Evolutionary conservation across 37 sponge, comb jelly and placozoan species (phyloP).

Genomic region (Halichondria panicea): DNA sequence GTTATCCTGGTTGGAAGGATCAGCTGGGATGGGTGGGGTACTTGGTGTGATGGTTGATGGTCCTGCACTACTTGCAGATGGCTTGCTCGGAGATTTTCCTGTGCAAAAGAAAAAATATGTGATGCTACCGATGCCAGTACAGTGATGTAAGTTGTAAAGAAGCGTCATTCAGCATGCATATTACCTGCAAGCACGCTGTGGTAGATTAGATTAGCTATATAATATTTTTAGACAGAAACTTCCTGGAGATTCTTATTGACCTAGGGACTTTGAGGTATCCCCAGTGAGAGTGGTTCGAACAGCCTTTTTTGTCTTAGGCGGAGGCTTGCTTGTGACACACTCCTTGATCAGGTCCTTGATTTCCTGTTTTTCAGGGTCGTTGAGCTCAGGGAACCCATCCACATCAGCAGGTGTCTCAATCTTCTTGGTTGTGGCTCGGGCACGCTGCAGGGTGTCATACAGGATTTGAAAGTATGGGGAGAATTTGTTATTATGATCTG

Average conservation of each 20-base stretch:
- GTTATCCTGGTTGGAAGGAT: conserved; percentile 7
- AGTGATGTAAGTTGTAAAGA: no score
- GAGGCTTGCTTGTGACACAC: conserved; percentile 26
- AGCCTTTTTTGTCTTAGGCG: conserved; percentile 25
- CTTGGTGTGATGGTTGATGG: no score
- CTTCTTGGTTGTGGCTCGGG: conserved; percentile 90
- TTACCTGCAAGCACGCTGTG: no score
- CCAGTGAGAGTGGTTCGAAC: not conserved
- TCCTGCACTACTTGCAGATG: conserved; percentile 4
- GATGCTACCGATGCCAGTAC: no score
- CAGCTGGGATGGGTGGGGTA: conserved; percentile 8
- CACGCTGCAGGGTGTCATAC: no score
- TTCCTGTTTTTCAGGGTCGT: conserved; percentile 82
- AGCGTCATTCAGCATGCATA: no score
- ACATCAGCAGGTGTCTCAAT: conserved; percentile 92
- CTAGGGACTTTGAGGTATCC: not conserved
- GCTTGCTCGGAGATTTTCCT: conserved; percentile 24
- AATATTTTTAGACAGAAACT: not conserved
- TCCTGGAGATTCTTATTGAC: not conserved
- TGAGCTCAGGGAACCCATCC: conserved; percentile 83
- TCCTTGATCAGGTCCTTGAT: conserved; percentile 74
- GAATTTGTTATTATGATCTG: no score
- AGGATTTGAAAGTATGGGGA: no score
- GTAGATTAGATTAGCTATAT: no score
- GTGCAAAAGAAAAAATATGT: no score